These are phyloP conservation scores for Bicyclus anynana DNA, from an alignment of 1,140 invertebrate species.

Conservation along the genomic window DNA sequence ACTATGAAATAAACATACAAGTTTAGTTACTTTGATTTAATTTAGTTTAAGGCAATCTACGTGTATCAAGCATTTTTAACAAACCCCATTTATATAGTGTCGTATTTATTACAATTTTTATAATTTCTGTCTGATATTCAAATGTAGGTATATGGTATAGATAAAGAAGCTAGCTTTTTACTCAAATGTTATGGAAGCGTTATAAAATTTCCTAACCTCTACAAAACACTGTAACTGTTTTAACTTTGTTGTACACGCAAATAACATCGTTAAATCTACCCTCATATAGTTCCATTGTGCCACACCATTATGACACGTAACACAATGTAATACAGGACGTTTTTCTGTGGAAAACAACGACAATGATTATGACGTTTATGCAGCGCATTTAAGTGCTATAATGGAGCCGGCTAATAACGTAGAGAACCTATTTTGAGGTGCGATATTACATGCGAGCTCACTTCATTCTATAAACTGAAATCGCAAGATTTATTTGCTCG, in stretches of 20 bases:
- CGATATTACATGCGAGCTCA: slow-evolving; percentile 19
- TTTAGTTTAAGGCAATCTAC: too few species aligned
- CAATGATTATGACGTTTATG: slow-evolving; percentile 4
- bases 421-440: slow-evolving; percentile 22
- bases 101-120: too few species aligned
- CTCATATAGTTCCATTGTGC: not conserved
- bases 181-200: too few species aligned
- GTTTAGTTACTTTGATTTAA: too few species aligned
- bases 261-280: slow-evolving; percentile 9
- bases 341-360: not conserved
- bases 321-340: not conserved
- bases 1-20: too few species aligned
- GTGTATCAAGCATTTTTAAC: too few species aligned
- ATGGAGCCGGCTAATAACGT: slow-evolving; percentile 16
- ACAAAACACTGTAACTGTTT: slow-evolving; percentile 2
- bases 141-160: too few species aligned
- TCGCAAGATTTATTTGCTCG: slow-evolving; percentile 19
- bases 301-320: not conserved
- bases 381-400: slow-evolving; percentile 5
- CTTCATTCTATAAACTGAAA: slow-evolving; percentile 17
- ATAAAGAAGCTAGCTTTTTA: too few species aligned
- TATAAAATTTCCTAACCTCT: not conserved
- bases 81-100: too few species aligned
- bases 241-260: slow-evolving; percentile 1
- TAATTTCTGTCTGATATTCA: too few species aligned